Conservation (phyloP, 2,888 invertebrate species). For the Lycophotia porphyrea region DNA sequence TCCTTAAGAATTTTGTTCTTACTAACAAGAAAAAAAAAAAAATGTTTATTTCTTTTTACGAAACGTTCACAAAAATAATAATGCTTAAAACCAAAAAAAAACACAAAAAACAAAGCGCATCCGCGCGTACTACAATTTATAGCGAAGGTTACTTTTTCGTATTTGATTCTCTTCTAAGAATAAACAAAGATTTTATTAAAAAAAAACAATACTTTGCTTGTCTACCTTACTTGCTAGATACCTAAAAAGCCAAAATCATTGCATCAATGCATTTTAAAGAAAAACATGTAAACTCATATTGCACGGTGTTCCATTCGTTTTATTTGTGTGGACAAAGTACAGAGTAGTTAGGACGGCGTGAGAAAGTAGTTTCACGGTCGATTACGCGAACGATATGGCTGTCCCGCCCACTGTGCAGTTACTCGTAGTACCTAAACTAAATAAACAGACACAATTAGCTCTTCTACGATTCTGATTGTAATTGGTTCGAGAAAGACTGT, state of each 20-base stretch:
- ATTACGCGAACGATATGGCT: slow-evolving; percentile 60
- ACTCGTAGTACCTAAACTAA: slow-evolving; percentile 10
- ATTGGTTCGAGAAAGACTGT: slow-evolving; percentile 39
- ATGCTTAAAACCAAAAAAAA: too few species aligned
- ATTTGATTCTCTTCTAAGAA: neutral
- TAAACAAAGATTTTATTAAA: neutral
- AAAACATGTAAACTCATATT: neutral
- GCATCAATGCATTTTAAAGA: too few species aligned
- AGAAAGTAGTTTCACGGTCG: slow-evolving; percentile 68
- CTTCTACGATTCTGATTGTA: slow-evolving; percentile 35
- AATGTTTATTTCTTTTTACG: too few species aligned
- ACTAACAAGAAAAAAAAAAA: too few species aligned
- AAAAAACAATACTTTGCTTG: too few species aligned
- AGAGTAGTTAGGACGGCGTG: slow-evolving; percentile 54
- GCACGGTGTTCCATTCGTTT: slow-evolving; percentile 29
- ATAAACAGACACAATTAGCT: slow-evolving; percentile 45
- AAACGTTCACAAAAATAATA: neutral
- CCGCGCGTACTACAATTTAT: too few species aligned
- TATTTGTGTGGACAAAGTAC: slow-evolving; percentile 50
- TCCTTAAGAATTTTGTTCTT: too few species aligned
- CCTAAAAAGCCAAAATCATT: neutral
- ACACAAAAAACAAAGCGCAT: too few species aligned
- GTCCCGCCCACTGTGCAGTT: slow-evolving; percentile 52
- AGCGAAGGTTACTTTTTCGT: too few species aligned
- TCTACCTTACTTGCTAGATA: neutral